These are phyloP conservation scores for Andrena bucephala DNA, from an alignment of 2,888 invertebrate species.

Conservation along the genomic window DNA sequence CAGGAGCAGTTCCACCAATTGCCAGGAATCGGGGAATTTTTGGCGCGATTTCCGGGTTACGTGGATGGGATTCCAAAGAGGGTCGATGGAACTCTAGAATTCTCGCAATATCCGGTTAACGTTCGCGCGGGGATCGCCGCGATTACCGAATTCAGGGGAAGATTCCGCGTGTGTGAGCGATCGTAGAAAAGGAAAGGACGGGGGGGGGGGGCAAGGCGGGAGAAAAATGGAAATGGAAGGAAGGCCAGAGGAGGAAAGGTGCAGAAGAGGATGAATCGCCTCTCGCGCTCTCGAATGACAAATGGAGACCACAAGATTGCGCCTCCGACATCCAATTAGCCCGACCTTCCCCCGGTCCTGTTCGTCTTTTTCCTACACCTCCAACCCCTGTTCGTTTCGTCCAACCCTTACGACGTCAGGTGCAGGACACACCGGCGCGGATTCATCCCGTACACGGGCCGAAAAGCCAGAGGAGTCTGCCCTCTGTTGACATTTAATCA, in stretches of 20 bases:
- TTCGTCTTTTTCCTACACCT: slow-evolving; percentile 51
- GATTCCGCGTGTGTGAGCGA: slow-evolving; percentile 43
- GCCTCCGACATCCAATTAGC: slow-evolving; percentile 81
- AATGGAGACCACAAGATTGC: slow-evolving; percentile 82
- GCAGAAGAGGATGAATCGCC: slow-evolving; percentile 67
- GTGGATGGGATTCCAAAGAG: slow-evolving; percentile 63
- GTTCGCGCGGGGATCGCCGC: slow-evolving; percentile 37
- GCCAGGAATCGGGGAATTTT: slow-evolving; percentile 2
- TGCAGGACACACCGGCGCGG: slow-evolving; percentile 63
- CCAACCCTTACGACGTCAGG: slow-evolving; percentile 66
- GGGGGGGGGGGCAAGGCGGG: background rate
- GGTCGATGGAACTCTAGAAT: slow-evolving; percentile 56
- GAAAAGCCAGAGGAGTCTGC: slow-evolving; percentile 67
- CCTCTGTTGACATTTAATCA: slow-evolving; percentile 79
- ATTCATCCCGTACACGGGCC: slow-evolving; percentile 55
- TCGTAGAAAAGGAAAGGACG: slow-evolving; percentile 19
- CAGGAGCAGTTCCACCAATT: background rate
- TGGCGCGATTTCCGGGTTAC: slow-evolving; percentile 40
- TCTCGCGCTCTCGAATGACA: slow-evolving; percentile 79
- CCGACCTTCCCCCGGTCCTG: slow-evolving; percentile 65
- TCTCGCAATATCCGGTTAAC: slow-evolving; percentile 64
- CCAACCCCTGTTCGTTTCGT: slow-evolving; percentile 40
- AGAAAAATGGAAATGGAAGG: slow-evolving; percentile 58
- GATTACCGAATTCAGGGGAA: slow-evolving; percentile 64
- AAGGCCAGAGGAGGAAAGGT: slow-evolving; percentile 66